Evolutionary conservation across 2,888 invertebrate genomes (phyloP).

Genomic region (Callosobruchus maculatus): DNA sequence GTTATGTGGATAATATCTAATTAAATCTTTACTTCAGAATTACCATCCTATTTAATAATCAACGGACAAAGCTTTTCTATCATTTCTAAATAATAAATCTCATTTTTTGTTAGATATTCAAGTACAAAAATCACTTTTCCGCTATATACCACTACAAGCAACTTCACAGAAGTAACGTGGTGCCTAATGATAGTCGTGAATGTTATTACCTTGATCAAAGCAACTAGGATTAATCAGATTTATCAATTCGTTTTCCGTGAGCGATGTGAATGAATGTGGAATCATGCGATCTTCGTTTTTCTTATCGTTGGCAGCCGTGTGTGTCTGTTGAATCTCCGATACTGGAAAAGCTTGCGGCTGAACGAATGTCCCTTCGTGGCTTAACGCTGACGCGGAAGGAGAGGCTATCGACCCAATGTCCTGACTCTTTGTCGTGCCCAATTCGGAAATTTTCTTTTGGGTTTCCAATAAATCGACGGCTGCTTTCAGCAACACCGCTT

Average conservation of each 20-base stretch:
- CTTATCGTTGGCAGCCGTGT: slow-evolving; percentile 38
- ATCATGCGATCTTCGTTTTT: slow-evolving; percentile 55
- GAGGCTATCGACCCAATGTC: slow-evolving; percentile 26
- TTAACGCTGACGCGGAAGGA: slow-evolving; percentile 16
- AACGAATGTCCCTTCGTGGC: slow-evolving; percentile 17
- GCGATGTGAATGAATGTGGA: slow-evolving; percentile 72
- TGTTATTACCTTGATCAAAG: slow-evolving; percentile 71
- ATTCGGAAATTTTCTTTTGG: slow-evolving; percentile 56
- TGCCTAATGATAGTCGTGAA: slow-evolving; percentile 4
- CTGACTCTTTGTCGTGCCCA: slow-evolving; percentile 35
- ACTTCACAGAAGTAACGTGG: not conserved
- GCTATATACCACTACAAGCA: not conserved
- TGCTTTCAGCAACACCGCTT: slow-evolving; percentile 73
- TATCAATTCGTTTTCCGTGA: slow-evolving; percentile 84
- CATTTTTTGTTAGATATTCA: too few species aligned
- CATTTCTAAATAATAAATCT: too few species aligned
- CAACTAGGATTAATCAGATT: slow-evolving; percentile 87
- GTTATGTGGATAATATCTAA: too few species aligned
- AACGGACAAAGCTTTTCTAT: too few species aligned
- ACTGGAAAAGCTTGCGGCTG: slow-evolving; percentile 31
- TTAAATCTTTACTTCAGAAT: too few species aligned
- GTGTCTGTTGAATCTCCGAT: slow-evolving; percentile 30
- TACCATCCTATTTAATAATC: too few species aligned
- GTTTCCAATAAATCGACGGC: slow-evolving; percentile 69
- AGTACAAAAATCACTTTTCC: too few species aligned